Base-by-base conservation (phyloP, 2,113 vertebrate genomes). In the Albula glossodonta region DNA sequence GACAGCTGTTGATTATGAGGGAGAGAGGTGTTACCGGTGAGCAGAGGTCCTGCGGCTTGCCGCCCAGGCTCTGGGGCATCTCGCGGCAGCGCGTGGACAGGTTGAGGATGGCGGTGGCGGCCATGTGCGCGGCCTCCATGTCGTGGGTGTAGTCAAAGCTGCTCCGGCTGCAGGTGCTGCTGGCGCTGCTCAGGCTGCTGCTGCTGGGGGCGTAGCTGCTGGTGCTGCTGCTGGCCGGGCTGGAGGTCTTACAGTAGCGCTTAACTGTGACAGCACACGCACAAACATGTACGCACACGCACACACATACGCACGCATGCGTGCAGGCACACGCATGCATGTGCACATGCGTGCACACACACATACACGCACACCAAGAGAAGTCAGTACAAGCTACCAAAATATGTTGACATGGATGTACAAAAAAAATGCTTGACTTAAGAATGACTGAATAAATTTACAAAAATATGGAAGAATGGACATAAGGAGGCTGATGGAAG, bases 201-300 rank as follows among this genome's bases (percentile, higher is more conserved):
- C 97, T 99, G 96, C 98, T 99, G 91, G 98, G 98, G 83, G 98
- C 98, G 91, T 99, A 99, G 96, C 97, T 99, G 97, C 98, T 99
- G 88, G 96, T 97, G 84, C 95, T 97, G 93, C 98, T 99, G 97
- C 97, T 98, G 92, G 97, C 96, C 51, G 98, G 98, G 92, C 98
- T 99, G 9, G 96, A 97, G 86, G 97, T 97, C 96, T 99, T 99
- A 92, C 97, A 97, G 95, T 97, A 98, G 85, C 97, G 97, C 94
- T 99, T 99, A 8, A 95, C 98, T 99, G 96, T 89, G 89, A 94
- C 94, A 95, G n/a, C 53, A 85, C 78, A 82, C 74, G 74, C 74
- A 81, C 17, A 86, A 31, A 86, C 60, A 48, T 17, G 83, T 17
- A 74, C 57, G 15, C 22, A 31, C 17, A 17, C 25, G 12, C 82